phyloP scores from a whole-genome alignment of 2,113 vertebrate genomes.

The Hemibagrus wyckioides region DNA sequence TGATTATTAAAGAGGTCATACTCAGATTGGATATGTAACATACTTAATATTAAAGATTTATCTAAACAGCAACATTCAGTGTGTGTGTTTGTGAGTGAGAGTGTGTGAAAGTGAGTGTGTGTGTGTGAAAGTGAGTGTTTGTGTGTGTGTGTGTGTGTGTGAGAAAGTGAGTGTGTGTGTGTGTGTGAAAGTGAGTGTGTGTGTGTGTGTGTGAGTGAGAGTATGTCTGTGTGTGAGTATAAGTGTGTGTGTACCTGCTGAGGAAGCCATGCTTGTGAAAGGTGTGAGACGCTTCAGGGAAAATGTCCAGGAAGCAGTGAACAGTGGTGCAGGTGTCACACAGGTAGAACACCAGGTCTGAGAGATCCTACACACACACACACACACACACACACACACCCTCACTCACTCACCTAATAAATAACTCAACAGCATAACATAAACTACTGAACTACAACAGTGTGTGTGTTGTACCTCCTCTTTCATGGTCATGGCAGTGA shows the following conservation, averaged over 20 bases:
- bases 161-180: too few species aligned
- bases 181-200: not conserved
- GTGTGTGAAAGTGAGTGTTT: too few species aligned
- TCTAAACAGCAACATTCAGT: not conserved
- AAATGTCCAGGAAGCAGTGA: constrained; percentile 92
- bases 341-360: constrained; percentile 86
- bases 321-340: constrained; percentile 91
- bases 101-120: too few species aligned
- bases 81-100: too few species aligned
- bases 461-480: constrained; percentile 75
- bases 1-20: not conserved
- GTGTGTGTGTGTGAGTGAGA: not conserved
- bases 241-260: constrained; percentile 75
- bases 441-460: not conserved
- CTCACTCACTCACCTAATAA: not conserved
- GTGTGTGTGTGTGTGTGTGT: constrained; percentile 6
- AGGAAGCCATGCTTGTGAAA: constrained; percentile 90
- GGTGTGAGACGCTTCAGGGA: constrained; percentile 83
- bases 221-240: not conserved
- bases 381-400: constrained; percentile 22
- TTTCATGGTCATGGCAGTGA: constrained; percentile 80
- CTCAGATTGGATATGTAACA: not conserved
- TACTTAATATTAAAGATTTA: not conserved
- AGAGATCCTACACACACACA: constrained; percentile 78
- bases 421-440: not conserved